phyloP scores from a whole-genome alignment of 2,113 vertebrate species.

The Cisticola juncidis region DNA sequence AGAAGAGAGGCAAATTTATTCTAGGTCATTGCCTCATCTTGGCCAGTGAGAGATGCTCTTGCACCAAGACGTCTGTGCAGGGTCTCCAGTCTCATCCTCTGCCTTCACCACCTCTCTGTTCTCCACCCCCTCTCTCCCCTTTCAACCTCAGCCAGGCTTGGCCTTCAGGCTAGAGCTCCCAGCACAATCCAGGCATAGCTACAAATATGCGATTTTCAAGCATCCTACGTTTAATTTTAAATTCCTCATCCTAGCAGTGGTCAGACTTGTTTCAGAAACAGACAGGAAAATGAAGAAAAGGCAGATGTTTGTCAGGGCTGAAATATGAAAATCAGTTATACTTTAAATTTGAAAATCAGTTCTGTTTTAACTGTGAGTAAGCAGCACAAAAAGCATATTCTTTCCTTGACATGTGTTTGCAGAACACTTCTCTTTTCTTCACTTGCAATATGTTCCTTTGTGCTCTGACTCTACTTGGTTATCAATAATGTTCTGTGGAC shows the following conservation, averaged over 20 bases:
- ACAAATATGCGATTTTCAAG: background rate
- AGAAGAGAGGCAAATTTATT: background rate
- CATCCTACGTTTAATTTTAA: background rate
- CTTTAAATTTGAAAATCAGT: slow-evolving; percentile 47
- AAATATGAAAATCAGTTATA: slow-evolving; percentile 22
- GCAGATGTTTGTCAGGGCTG: background rate
- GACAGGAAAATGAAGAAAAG: background rate
- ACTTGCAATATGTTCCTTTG: background rate
- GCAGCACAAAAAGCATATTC: background rate
- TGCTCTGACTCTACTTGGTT: slow-evolving; percentile 14
- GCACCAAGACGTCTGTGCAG: background rate
- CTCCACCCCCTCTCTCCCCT: background rate
- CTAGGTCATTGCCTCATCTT: background rate
- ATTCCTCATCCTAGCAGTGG: background rate
- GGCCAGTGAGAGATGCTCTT: slow-evolving; percentile 52
- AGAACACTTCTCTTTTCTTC: slow-evolving; percentile 47
- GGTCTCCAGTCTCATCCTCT: background rate
- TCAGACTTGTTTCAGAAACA: background rate
- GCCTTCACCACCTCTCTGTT: background rate
- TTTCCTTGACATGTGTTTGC: slow-evolving; percentile 18
- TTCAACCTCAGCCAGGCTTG: background rate
- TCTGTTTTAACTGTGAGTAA: slow-evolving; percentile 44
- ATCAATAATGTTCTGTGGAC: slow-evolving; percentile 30
- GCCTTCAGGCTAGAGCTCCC: background rate
- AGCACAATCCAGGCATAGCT: background rate